phyloP scores from a whole-genome alignment of 2,113 vertebrate genomes.

The Python bivittatus region DNA sequence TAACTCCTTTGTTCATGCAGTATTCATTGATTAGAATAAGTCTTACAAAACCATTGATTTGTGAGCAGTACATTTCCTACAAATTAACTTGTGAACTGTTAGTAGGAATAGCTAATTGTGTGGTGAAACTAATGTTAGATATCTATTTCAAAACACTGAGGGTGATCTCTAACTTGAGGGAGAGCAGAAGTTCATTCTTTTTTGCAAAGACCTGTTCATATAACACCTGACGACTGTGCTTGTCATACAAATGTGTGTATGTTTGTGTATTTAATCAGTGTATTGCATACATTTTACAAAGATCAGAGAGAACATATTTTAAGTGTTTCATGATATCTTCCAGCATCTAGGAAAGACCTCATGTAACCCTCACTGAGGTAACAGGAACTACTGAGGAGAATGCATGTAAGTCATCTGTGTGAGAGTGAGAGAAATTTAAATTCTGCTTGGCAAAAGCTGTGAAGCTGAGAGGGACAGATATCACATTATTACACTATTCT shows the following conservation, averaged over 20 bases:
- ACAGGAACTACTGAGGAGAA: background rate
- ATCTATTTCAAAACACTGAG: background rate
- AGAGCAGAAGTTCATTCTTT: slow-evolving; percentile 14
- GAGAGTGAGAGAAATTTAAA: background rate
- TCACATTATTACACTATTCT: background rate
- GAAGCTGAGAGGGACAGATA: background rate
- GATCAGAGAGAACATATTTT: background rate
- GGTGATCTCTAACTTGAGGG: background rate
- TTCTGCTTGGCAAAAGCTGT: background rate
- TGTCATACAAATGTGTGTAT: background rate
- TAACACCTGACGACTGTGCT: background rate
- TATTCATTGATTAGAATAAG: background rate
- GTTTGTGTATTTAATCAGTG: background rate
- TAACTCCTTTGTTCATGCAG: background rate
- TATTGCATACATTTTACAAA: background rate
- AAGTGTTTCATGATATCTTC: background rate
- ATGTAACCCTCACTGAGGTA: background rate
- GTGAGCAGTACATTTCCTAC: background rate
- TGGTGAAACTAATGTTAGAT: background rate
- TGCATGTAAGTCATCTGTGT: background rate
- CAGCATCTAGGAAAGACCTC: background rate
- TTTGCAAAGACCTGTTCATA: background rate
- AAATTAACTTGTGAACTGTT: background rate
- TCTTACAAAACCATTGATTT: background rate
- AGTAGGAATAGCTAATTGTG: background rate